phyloP scores from a whole-genome alignment of 2,888 invertebrate species.

The Pristionchus exspectatus region DNA sequence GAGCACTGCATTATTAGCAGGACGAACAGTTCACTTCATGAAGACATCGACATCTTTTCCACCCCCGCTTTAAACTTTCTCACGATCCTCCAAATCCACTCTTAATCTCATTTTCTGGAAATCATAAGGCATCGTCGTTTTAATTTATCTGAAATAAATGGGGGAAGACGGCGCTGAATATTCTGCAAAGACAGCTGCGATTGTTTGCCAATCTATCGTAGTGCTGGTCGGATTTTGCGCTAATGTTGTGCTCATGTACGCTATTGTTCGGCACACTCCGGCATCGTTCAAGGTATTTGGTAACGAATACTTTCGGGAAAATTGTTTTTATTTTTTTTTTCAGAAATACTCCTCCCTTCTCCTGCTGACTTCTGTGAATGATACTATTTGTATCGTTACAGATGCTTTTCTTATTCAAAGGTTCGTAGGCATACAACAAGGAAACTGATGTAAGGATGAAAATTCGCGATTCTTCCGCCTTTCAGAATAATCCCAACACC shows the following conservation, averaged over 20 bases:
- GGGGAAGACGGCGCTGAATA: not conserved
- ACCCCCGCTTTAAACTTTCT: too few relatives aligned
- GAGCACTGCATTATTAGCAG: too few relatives aligned
- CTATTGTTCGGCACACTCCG: not conserved
- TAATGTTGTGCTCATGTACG: not conserved
- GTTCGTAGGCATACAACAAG: not conserved
- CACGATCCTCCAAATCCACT: too few relatives aligned
- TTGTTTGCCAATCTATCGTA: not conserved
- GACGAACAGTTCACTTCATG: too few relatives aligned
- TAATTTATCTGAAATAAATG: not conserved
- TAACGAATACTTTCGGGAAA: too few relatives aligned
- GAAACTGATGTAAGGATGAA: not conserved
- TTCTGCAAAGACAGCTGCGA: not conserved
- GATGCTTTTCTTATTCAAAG: slow-evolving; percentile 7
- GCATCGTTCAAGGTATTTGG: slow-evolving; percentile 31
- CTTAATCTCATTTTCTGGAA: too few relatives aligned
- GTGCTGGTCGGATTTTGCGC: not conserved
- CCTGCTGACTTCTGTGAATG: not conserved
- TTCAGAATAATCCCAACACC: not conserved
- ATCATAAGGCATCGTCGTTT: too few relatives aligned
- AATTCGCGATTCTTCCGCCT: too few relatives aligned
- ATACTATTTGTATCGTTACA: not conserved
- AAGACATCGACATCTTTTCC: too few relatives aligned
- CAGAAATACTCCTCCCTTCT: slow-evolving; percentile 38
- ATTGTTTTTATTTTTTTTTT: not conserved